phyloP scores from a whole-genome alignment of 2,113 vertebrate genomes.

The Himantopus leucocephalus region DNA sequence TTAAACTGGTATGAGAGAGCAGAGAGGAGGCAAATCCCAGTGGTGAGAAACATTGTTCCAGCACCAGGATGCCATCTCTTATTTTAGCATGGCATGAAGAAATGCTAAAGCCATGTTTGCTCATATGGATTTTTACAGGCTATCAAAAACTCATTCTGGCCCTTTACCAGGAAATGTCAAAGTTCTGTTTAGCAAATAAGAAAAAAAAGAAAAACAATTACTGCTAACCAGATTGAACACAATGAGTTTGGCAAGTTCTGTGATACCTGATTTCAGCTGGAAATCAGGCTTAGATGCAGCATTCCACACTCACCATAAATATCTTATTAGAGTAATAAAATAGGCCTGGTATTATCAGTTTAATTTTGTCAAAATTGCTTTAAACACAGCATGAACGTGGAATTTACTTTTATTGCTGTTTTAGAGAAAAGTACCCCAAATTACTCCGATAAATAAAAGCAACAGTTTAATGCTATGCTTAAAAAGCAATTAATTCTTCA shows the following conservation, averaged over 20 bases:
- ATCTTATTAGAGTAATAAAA: background rate
- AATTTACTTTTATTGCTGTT: background rate
- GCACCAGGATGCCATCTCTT: background rate
- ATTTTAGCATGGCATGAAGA: background rate
- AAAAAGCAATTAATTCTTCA: slow-evolving; percentile 3
- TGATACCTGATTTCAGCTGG: background rate
- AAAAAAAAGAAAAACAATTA: background rate
- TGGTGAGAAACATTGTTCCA: background rate
- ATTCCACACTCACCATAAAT: background rate
- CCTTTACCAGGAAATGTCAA: background rate
- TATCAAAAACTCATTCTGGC: background rate
- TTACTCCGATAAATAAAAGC: background rate
- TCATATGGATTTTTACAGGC: background rate
- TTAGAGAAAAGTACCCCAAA: background rate
- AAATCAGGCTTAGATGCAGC: background rate
- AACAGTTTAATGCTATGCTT: background rate
- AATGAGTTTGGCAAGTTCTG: background rate
- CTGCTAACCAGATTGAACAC: background rate
- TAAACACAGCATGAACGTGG: background rate
- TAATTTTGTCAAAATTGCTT: background rate
- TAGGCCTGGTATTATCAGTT: background rate
- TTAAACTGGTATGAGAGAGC: background rate
- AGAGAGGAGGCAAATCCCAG: background rate
- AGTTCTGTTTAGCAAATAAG: background rate
- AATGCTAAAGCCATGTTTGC: background rate